Conservation (phyloP, 2,888 invertebrate species). For the Cotesia congregata region DNA sequence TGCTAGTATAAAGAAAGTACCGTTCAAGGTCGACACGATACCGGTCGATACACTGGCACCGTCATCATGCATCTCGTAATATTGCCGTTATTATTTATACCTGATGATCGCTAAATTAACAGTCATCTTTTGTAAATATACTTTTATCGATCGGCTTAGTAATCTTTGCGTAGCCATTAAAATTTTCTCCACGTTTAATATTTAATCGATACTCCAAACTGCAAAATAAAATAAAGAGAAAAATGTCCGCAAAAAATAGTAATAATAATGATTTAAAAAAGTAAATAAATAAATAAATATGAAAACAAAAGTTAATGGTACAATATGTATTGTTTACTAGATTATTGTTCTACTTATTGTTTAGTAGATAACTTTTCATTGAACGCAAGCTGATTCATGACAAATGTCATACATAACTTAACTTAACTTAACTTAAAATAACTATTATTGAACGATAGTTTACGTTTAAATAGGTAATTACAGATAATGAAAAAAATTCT, state of each 20-base stretch:
- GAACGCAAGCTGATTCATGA: not conserved
- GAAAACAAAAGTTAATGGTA: too few relatives aligned
- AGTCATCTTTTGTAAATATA: not conserved
- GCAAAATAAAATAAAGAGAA: not conserved
- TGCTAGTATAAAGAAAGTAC: constrained; percentile 54
- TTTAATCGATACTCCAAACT: not conserved
- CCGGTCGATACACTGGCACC: constrained; percentile 48
- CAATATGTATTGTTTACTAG: not conserved
- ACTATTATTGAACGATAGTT: not conserved
- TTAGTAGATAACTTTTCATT: not conserved
- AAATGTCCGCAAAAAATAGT: not conserved
- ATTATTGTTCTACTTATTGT: not conserved
- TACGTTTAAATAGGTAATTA: not conserved
- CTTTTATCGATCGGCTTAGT: not conserved
- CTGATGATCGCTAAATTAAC: constrained; percentile 17
- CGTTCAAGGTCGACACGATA: constrained; percentile 57
- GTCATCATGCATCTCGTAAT: constrained; percentile 23
- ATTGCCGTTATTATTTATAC: constrained; percentile 19
- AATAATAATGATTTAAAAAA: not conserved
- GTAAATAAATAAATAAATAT: not conserved
- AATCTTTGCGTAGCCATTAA: not conserved
- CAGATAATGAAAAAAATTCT: constrained; percentile 1
- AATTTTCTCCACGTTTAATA: not conserved
- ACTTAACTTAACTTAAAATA: not conserved
- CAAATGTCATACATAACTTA: not conserved